Base-by-base conservation (phyloP, 2,888 invertebrate genomes). In the Pristionchus maxplancki region DNA sequence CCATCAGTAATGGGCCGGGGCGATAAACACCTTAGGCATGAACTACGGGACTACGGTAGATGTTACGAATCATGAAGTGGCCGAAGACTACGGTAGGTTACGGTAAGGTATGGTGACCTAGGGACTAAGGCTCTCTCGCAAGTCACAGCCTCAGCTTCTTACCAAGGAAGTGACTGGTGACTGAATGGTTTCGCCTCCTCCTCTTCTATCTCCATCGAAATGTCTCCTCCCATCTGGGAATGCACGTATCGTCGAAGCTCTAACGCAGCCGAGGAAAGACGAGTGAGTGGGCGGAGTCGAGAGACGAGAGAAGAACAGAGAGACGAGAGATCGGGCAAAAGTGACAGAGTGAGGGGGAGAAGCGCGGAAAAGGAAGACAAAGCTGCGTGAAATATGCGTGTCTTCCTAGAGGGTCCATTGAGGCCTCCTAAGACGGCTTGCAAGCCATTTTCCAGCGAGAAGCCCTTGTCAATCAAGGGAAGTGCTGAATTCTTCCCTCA, bases 241-340 rank as follows among this genome's bases (percentile, higher is more conserved):
- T 87, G 86, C 86, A 87, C 86, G 86, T 87, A 40, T 71, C 86
- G 34, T 87, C 17, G 40, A 28, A 44, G 20, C 86, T 50, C 34
- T 13, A 67, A 71, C 86, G 86, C 50, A 87, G 50, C 11, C 17
- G 50, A 17, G 86, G 24, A 28, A 67, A 24, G 62, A 37, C 17
- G 84, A 64, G 85, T 44, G 62, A 64, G 62, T 37, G 81, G 48
- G 53, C 24, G 58, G 58, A 48, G 71, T 4, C n/a, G 81, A 15
- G 40, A 78, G 78, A 40, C 24, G 1, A 13, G 9, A 48, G 50
- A 81, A 40, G 83, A 8, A 34, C 50, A 53, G 83, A 83, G 83
- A 31, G 37, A 53, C 9, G 53, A 83, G 83, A 58, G 83, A 83
- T n/a, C 9, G 40, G 20, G 71, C 13, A 31, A 81, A 40, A 50